Percentiles rank a stretch among this genome's conserved stretches.
phyloP scores from a whole-genome alignment of 2,888 invertebrate genomes.

The Hirtodrosophila trivittata region DNA sequence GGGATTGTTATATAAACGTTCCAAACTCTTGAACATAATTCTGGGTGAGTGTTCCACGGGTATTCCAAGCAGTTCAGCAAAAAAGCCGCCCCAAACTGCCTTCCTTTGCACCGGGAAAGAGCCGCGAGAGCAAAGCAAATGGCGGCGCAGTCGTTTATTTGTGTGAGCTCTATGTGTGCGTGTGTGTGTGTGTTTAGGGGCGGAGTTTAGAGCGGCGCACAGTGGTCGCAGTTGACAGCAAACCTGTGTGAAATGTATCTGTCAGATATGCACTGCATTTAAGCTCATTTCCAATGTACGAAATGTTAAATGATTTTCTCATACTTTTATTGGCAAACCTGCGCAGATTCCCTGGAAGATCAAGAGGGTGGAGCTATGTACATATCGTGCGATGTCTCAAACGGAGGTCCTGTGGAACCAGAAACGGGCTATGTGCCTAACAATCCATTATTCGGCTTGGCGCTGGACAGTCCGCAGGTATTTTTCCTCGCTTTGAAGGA shows the following conservation, averaged over 20 bases:
- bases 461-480: slow-evolving; percentile 84
- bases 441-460: slow-evolving; percentile 84
- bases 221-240: slow-evolving; percentile 49
- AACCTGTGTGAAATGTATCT: slow-evolving; percentile 34
- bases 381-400: slow-evolving; percentile 85
- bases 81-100: slow-evolving; percentile 26
- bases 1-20: slow-evolving; percentile 84
- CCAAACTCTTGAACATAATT: slow-evolving; percentile 84
- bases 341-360: slow-evolving; percentile 84
- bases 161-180: neutral
- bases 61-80: slow-evolving; percentile 7
- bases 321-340: slow-evolving; percentile 42
- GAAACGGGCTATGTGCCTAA: slow-evolving; percentile 84
- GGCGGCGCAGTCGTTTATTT: slow-evolving; percentile 51
- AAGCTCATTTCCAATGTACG: slow-evolving; percentile 31
- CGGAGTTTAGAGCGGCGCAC: slow-evolving; percentile 67
- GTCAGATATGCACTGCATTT: slow-evolving; percentile 10
- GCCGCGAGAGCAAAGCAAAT: slow-evolving; percentile 59
- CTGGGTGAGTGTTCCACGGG: slow-evolving; percentile 78
- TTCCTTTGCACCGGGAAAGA: slow-evolving; percentile 14
- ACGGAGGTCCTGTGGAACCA: slow-evolving; percentile 84
- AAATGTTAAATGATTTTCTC: slow-evolving; percentile 17
- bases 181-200: slow-evolving; percentile 44
- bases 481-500: slow-evolving; percentile 38
- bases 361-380: slow-evolving; percentile 85